phyloP scores from a whole-genome alignment of 2,113 vertebrate species.

The Nicator chloris region DNA sequence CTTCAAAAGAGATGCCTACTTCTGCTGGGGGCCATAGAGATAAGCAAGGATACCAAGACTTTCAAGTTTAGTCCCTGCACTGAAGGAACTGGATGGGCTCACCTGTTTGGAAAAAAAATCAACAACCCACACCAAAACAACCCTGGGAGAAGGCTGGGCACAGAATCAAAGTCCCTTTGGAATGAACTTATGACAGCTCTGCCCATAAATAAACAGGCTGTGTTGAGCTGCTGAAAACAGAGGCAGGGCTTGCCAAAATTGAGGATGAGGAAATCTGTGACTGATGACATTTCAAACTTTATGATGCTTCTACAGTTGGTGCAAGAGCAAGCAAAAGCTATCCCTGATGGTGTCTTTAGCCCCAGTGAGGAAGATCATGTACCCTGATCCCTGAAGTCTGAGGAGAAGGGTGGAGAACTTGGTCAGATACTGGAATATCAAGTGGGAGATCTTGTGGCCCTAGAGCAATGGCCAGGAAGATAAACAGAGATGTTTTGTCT shows the following conservation, averaged over 20 bases:
- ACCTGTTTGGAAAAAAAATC: neutral
- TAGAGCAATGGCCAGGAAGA: neutral
- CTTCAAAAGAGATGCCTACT: slow-evolving; percentile 19
- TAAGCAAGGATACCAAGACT: slow-evolving; percentile 29
- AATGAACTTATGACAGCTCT: neutral
- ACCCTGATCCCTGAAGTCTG: neutral
- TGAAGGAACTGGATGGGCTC: neutral
- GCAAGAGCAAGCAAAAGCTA: neutral
- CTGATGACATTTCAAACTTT: neutral
- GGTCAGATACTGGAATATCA: neutral
- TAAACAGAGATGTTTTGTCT: neutral
- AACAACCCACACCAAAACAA: neutral
- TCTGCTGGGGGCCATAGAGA: slow-evolving; percentile 15
- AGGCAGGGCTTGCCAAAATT: neutral
- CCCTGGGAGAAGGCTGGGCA: neutral
- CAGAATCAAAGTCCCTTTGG: slow-evolving; percentile 12
- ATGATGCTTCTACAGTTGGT: neutral
- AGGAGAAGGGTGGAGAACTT: neutral
- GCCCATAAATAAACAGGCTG: neutral
- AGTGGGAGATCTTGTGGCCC: neutral
- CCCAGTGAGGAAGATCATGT: neutral
- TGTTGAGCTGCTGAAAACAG: neutral
- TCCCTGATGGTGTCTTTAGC: neutral
- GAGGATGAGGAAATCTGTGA: neutral
- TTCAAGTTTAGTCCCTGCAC: neutral